A percentile compares a stretch with the other conserved stretches of the same genome.
Evolutionary conservation across 2,113 vertebrate species (phyloP).

Genomic region (Corydoras maculifer): DNA sequence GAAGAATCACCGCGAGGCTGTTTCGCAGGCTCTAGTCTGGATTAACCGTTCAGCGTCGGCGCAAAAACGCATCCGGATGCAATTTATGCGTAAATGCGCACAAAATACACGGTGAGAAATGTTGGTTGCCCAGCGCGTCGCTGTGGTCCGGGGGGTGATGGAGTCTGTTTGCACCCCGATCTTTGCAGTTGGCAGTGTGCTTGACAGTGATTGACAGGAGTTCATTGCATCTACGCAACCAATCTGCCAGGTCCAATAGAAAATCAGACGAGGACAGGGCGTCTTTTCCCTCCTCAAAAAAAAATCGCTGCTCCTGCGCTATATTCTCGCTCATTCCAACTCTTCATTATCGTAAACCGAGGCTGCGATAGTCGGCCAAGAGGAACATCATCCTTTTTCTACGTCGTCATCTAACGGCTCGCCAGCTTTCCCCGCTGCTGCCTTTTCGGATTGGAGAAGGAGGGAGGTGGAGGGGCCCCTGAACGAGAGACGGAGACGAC

Average conservation of each 20-base stretch:
- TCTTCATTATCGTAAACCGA: constrained; percentile 57
- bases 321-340: constrained; percentile 64
- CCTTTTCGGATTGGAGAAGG: constrained; percentile 44
- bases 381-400: constrained; percentile 49
- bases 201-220: constrained; percentile 88
- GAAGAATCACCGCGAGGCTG: too few species aligned
- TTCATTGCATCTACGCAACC: constrained; percentile 81
- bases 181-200: constrained; percentile 83
- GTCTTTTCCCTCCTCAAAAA: constrained; percentile 68
- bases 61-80: constrained; percentile 37
- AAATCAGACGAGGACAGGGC: constrained; percentile 68
- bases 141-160: constrained; percentile 72
- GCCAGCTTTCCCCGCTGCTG: constrained; percentile 60
- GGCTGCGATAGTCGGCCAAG: constrained; percentile 61
- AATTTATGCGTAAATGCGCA: constrained; percentile 52
- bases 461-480: constrained; percentile 38
- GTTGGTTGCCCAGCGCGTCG: constrained; percentile 64
- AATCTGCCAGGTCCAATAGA: constrained; percentile 87
- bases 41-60: background rate
- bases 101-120: constrained; percentile 58
- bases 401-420: constrained; percentile 50
- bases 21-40: background rate
- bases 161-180: constrained; percentile 51
- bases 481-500: constrained; percentile 35
- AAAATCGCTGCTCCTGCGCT: constrained; percentile 64